Evolutionary conservation across 2,113 vertebrate genomes (phyloP).

Genomic region (Sprattus sprattus): DNA sequence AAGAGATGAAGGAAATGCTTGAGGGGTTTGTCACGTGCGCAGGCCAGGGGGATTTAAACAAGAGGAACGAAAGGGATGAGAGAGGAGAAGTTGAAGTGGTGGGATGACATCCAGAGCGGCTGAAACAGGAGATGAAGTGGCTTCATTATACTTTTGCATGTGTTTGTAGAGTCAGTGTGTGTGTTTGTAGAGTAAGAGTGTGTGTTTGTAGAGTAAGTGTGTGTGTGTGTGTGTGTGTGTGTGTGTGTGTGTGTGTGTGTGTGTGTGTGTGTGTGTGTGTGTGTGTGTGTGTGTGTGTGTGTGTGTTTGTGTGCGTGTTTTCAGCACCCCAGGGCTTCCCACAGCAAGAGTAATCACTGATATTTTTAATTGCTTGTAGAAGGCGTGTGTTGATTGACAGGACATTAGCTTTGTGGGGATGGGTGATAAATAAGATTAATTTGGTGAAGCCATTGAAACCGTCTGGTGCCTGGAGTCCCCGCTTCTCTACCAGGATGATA

Average conservation of each 20-base stretch:
- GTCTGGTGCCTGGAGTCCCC: background rate
- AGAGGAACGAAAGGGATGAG: background rate
- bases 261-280: background rate
- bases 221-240: background rate
- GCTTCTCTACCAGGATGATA: background rate
- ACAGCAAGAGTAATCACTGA: background rate
- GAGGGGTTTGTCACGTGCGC: background rate
- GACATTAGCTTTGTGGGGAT: slow-evolving; percentile 5
- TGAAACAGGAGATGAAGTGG: slow-evolving; percentile 5
- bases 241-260: background rate
- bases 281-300: background rate
- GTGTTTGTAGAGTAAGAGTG: background rate
- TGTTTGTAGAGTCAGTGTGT: background rate
- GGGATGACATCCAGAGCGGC: background rate
- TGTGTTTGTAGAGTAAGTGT: background rate
- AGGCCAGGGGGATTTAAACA: background rate
- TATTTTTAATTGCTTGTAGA: background rate
- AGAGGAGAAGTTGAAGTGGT: background rate
- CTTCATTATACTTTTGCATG: background rate
- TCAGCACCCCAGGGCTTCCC: background rate
- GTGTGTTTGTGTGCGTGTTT: background rate
- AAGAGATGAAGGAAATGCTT: background rate
- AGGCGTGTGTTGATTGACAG: background rate
- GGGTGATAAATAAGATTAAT: slow-evolving; percentile 5
- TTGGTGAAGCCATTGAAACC: background rate